Conservation (phyloP, 1,140 invertebrate species). For the Zophobas morio region DNA sequence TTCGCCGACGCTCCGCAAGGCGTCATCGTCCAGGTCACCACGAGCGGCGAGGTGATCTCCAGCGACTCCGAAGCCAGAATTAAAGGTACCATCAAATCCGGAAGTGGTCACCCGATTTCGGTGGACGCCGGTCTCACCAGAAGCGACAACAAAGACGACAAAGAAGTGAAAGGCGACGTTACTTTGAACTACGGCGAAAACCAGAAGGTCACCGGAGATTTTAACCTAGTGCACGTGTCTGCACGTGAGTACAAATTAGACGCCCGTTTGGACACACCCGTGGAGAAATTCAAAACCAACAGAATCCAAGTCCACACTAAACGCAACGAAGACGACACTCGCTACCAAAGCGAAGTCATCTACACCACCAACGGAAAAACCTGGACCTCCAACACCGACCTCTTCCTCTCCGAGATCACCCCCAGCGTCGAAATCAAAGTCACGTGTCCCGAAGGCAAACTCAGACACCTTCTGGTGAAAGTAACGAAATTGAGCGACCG, state of each 20-base stretch:
- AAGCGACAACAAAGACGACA: conserved; percentile 45
- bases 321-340: conserved; percentile 69
- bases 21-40: conserved; percentile 55
- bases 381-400: conserved; percentile 69
- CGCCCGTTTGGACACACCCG: conserved; percentile 68
- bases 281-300: conserved; percentile 72
- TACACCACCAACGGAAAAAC: conserved; percentile 69
- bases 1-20: conserved; percentile 47
- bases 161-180: conserved; percentile 59
- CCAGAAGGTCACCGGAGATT: conserved; percentile 68
- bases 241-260: conserved; percentile 68
- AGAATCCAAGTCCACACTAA: conserved; percentile 72
- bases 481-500: conserved; percentile 70
- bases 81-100: conserved; percentile 56
- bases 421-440: conserved; percentile 69
- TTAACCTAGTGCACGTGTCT: conserved; percentile 64
- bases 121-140: conserved; percentile 53
- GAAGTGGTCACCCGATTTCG: conserved; percentile 54
- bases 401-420: conserved; percentile 67
- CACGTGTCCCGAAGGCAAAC: conserved; percentile 68
- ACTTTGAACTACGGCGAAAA: conserved; percentile 72
- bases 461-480: conserved; percentile 71
- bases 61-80: conserved; percentile 53
- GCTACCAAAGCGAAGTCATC: conserved; percentile 65
- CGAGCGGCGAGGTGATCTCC: conserved; percentile 58